phyloP scores from a whole-genome alignment of 2,888 invertebrate genomes.

The Cistogaster globosa region DNA sequence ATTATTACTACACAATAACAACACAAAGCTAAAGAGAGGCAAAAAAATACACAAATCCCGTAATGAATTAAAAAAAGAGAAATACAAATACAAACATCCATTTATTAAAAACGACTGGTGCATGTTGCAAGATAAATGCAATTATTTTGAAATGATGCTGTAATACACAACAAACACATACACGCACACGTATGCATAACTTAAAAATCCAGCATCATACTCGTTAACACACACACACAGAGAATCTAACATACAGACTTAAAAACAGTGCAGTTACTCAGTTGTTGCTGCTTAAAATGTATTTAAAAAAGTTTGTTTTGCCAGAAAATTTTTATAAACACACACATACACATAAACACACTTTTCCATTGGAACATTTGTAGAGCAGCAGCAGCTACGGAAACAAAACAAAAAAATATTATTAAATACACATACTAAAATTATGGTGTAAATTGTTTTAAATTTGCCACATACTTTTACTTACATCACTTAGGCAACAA shows the following conservation, averaged over 20 bases:
- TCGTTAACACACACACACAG: conserved; percentile 3
- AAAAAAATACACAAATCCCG: too few relatives aligned
- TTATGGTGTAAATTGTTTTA: conserved; percentile 73
- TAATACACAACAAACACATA: conserved; percentile 44
- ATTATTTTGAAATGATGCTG: conserved; percentile 69
- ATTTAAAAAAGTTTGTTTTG: conserved; percentile 29
- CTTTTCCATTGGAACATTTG: not conserved
- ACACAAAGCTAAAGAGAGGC: too few relatives aligned
- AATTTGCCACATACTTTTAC: conserved; percentile 71
- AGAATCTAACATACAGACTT: not conserved
- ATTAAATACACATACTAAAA: conserved; percentile 69
- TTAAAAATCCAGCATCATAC: conserved; percentile 8
- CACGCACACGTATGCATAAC: not conserved
- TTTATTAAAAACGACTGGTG: conserved; percentile 52
- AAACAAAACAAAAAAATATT: conserved; percentile 20
- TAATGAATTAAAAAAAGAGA: not conserved
- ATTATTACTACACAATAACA: too few relatives aligned
- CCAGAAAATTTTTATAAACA: not conserved
- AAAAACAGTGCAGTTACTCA: conserved; percentile 46
- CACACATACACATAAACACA: conserved; percentile 1
- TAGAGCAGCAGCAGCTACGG: not conserved
- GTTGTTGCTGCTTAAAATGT: conserved; percentile 33
- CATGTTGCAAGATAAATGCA: conserved; percentile 69
- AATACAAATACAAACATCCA: not conserved
- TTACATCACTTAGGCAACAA: conserved; percentile 37